phyloP scores from a whole-genome alignment of 2,888 invertebrate genomes.

The Rhagophthalmus giganteus region DNA sequence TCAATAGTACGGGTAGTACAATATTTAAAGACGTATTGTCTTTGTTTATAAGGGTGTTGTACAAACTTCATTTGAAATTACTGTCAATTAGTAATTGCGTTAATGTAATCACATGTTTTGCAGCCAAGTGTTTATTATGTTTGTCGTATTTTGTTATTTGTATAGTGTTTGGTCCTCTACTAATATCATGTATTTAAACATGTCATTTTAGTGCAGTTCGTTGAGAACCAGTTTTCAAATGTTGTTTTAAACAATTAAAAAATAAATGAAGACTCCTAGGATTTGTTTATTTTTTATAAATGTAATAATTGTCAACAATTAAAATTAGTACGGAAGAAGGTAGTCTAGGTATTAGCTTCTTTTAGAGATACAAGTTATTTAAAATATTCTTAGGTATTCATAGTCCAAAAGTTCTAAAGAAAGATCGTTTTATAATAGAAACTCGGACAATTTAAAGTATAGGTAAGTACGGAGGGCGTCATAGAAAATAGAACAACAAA shows the following conservation, averaged over 20 bases:
- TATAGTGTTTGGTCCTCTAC: slow-evolving; percentile 43
- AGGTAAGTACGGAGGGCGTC: no score
- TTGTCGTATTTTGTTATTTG: slow-evolving; percentile 36
- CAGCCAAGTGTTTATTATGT: slow-evolving; percentile 30
- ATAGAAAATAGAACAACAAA: no score
- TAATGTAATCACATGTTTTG: slow-evolving; percentile 37
- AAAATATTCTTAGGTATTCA: background rate
- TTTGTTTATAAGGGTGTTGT: slow-evolving; percentile 22
- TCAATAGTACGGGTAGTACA: slow-evolving; percentile 30
- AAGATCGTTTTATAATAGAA: no score
- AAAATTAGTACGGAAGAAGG: no score
- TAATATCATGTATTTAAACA: slow-evolving; percentile 42
- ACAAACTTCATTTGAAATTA: slow-evolving; percentile 27
- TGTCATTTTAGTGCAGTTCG: slow-evolving; percentile 43
- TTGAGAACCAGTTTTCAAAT: slow-evolving; percentile 44
- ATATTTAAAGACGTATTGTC: slow-evolving; percentile 18
- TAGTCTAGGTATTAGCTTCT: no score
- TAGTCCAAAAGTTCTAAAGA: no score
- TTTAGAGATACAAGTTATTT: no score
- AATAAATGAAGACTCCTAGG: slow-evolving; percentile 45
- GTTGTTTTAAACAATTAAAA: slow-evolving; percentile 47
- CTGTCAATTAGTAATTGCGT: slow-evolving; percentile 36
- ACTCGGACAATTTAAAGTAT: no score
- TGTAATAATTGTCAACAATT: background rate
- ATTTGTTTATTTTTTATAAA: slow-evolving; percentile 9